phyloP scores from a whole-genome alignment of 1,140 invertebrate species.

The Muscidifurax raptorellus region DNA sequence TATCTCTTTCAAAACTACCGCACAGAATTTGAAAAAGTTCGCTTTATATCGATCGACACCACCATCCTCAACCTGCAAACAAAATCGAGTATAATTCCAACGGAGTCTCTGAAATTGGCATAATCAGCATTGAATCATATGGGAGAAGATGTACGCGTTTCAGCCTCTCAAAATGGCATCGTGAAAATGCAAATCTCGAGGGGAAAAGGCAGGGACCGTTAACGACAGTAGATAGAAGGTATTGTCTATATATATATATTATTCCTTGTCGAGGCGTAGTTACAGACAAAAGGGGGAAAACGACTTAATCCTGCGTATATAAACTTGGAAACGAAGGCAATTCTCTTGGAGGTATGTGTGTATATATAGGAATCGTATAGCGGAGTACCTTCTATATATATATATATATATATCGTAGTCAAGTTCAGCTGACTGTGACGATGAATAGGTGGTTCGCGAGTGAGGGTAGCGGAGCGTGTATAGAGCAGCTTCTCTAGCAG shows the following conservation, averaged over 20 bases:
- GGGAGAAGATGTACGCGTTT: no score
- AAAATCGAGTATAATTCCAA: background rate
- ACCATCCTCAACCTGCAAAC: no score
- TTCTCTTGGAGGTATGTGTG: background rate
- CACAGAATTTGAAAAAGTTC: no score
- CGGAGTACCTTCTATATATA: no score
- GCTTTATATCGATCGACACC: background rate
- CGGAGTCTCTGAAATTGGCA: background rate
- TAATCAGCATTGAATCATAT: background rate
- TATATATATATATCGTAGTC: no score
- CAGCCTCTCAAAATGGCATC: background rate
- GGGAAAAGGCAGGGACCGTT: background rate
- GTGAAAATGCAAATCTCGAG: constrained; percentile 36
- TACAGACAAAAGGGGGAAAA: constrained; percentile 15
- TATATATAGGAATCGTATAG: background rate
- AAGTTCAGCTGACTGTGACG: background rate
- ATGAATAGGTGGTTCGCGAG: background rate
- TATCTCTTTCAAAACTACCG: no score
- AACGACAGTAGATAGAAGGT: background rate
- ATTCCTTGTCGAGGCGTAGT: background rate
- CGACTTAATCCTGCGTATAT: constrained; percentile 15
- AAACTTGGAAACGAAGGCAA: constrained; percentile 19
- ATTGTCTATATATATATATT: background rate
- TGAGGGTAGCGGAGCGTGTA: background rate
- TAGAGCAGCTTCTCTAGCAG: constrained; percentile 9